Conservation (phyloP, 2,113 vertebrate genomes). For the Zapornia atra region DNA sequence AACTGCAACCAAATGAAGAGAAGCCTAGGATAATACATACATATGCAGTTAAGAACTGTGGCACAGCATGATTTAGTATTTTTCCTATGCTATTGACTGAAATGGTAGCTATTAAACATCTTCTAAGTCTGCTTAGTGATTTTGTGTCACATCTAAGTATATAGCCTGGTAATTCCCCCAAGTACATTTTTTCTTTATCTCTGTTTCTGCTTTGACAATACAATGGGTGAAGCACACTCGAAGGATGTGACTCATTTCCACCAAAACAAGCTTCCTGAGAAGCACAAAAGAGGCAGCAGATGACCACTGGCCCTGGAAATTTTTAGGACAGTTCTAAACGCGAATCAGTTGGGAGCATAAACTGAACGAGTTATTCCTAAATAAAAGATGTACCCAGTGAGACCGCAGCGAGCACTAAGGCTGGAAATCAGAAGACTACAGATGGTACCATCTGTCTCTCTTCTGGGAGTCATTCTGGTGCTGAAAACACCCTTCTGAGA, state of each 20-base stretch:
- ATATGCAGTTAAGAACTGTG: neutral
- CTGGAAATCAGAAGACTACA: neutral
- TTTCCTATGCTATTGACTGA: neutral
- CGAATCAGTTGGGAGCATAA: neutral
- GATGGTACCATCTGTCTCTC: neutral
- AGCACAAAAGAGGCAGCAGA: neutral
- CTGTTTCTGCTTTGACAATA: slow-evolving; percentile 9
- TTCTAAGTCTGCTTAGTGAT: neutral
- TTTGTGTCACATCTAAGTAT: neutral
- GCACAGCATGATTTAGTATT: neutral
- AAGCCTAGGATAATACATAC: neutral
- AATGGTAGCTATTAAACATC: neutral
- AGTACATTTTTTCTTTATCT: neutral
- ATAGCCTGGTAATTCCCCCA: neutral
- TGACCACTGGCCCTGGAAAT: neutral
- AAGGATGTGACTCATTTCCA: slow-evolving; percentile 38
- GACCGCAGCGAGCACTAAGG: neutral
- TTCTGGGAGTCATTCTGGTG: neutral
- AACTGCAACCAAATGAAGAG: neutral
- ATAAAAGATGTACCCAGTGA: neutral
- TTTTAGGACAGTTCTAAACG: neutral
- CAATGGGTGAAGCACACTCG: neutral
- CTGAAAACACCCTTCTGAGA: neutral
- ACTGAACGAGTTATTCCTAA: neutral
- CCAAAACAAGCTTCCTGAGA: slow-evolving; percentile 9